Percentiles rank a stretch among this genome's conserved stretches.
These are phyloP conservation scores for Leptocoma aspasia DNA, from an alignment of 2,113 vertebrate genomes.

Conservation along the genomic window DNA sequence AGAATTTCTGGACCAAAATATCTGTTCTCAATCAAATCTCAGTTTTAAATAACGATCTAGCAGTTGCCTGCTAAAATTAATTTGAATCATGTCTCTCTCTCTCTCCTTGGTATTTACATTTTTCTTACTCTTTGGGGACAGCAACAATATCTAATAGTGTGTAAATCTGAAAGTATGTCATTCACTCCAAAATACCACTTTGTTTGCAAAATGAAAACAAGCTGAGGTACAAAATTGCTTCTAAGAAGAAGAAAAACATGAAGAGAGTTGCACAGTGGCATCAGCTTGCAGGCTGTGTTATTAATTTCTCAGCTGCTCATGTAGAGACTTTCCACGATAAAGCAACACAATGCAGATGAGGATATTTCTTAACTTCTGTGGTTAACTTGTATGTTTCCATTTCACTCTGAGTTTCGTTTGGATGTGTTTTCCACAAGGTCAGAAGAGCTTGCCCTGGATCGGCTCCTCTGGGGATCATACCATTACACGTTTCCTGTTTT, in stretches of 20 bases:
- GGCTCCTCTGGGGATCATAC: neutral
- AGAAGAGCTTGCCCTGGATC: constrained; percentile 9
- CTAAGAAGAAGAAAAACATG: neutral
- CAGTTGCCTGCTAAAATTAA: neutral
- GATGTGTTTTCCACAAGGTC: neutral
- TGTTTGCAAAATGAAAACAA: neutral
- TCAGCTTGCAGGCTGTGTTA: neutral
- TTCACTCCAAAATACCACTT: neutral
- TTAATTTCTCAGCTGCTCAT: neutral
- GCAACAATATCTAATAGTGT: neutral
- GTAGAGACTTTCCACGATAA: neutral
- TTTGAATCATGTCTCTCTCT: neutral
- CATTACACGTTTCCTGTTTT: constrained; percentile 40
- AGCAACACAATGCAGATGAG: neutral
- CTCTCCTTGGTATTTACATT: neutral
- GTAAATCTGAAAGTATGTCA: neutral
- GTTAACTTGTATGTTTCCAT: neutral
- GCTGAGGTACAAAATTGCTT: neutral
- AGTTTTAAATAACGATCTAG: neutral
- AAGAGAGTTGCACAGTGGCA: neutral
- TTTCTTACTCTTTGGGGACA: neutral
- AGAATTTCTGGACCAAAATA: neutral
- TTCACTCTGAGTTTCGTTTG: neutral
- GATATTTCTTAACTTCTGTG: neutral
- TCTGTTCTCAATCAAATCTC: neutral